Conservation (phyloP, 2,797 vertebrate genomes). For the Enteromius treurensis region DNA sequence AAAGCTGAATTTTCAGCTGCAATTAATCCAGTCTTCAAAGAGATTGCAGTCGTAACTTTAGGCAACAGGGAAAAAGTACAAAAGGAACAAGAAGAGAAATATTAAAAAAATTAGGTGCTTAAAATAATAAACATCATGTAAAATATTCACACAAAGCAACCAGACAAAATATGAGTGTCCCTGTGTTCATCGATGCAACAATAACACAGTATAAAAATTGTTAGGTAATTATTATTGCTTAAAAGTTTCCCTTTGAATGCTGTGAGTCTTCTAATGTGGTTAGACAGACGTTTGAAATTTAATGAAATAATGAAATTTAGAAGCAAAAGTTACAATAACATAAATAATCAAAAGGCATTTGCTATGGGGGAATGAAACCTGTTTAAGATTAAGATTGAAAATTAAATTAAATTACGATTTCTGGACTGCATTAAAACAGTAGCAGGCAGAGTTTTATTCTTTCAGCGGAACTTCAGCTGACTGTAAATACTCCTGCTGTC, state of each 20-base stretch:
- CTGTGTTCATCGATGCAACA: neutral
- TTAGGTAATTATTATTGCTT: neutral
- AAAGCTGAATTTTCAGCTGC: neutral
- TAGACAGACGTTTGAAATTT: neutral
- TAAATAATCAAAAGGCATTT: neutral
- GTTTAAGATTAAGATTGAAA: neutral
- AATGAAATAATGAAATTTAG: too few relatives aligned
- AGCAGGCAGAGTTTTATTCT: neutral
- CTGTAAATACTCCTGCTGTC: neutral
- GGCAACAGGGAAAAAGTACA: neutral
- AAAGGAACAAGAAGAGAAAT: neutral
- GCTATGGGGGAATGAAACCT: neutral
- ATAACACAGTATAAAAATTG: neutral
- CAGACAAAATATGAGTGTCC: too few relatives aligned
- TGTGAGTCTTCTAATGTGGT: neutral
- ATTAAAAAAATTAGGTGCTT: neutral
- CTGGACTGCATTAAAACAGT: neutral
- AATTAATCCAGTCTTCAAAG: neutral
- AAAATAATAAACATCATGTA: neutral
- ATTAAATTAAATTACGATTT: neutral
- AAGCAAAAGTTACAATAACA: neutral
- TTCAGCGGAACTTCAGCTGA: neutral
- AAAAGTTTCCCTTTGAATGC: neutral
- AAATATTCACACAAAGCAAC: neutral
- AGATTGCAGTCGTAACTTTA: neutral